Conservation (phyloP, 2,888 invertebrate genomes). For the Blomia tropicalis region DNA sequence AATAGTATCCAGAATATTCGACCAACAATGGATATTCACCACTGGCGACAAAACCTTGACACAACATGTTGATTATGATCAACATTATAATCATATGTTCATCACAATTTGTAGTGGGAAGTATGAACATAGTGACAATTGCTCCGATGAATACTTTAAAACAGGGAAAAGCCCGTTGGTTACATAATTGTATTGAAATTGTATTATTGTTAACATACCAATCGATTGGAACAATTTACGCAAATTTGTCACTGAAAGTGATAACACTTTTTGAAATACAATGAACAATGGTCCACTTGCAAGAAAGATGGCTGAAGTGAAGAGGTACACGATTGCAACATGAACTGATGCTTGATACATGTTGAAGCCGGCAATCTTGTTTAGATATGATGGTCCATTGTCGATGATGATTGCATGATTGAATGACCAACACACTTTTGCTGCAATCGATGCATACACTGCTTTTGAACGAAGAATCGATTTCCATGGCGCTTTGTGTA, state of each 20-base stretch:
- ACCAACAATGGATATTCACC: slow-evolving; percentile 12
- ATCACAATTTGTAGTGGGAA: background rate
- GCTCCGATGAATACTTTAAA: slow-evolving; percentile 3
- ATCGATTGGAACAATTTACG: slow-evolving; percentile 9
- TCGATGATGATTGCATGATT: slow-evolving; percentile 12
- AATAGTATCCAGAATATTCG: slow-evolving; percentile 8
- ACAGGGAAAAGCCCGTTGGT: background rate
- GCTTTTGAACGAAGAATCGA: background rate
- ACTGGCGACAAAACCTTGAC: slow-evolving; percentile 3
- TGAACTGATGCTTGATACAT: slow-evolving; percentile 6
- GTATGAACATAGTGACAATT: background rate
- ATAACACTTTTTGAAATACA: background rate
- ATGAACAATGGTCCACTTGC: background rate
- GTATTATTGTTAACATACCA: slow-evolving; percentile 1
- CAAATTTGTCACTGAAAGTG: background rate
- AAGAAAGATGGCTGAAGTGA: background rate
- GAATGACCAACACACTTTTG: slow-evolving; percentile 13
- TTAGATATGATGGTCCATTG: slow-evolving; percentile 11
- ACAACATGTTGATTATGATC: slow-evolving; percentile 9
- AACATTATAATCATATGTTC: background rate
- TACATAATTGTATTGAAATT: background rate
- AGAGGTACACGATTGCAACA: background rate
- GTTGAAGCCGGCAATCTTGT: slow-evolving; percentile 4
- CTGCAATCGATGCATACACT: slow-evolving; percentile 5
- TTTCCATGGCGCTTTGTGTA: slow-evolving; percentile 2